Evolutionary conservation across 2,797 vertebrate genomes (phyloP), one percentile per base, ranked within the genome.

Genomic region (Gymnopithys bicolor): DNA sequence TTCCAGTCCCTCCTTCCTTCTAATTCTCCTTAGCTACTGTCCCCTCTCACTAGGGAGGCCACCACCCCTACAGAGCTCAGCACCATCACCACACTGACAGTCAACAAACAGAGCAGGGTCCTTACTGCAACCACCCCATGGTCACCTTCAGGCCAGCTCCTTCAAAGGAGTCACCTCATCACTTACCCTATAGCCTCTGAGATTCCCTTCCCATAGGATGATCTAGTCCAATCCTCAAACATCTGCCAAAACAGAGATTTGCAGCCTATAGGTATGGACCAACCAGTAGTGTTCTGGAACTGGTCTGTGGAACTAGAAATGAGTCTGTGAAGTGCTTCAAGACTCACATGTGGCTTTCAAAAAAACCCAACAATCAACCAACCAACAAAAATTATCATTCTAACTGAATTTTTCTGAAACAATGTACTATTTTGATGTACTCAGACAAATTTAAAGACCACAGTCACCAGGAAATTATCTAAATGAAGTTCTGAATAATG

Each of bases 111-210:
- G 33, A 37, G 25, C 3, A 70, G 41, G 21, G 3, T 82, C 10
- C 55, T 82, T 43, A 15, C 35, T 82, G 32, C 0, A 0, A 69
- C 10, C 37, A 23, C 37, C 64, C 60, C 32, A 30, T 0, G 1
- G 48, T 33, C 45, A 66, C 19, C 39, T 62, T 87, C 45, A 71
- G 52, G 33, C 18, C 64, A 81, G 49, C 39, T 66, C 30, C 58
- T 58, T 74, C 88, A 58, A 43, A 86, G 32, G 41, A 79, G 35
- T 33, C 43, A 71, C n/a, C 28, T 77, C 43, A 25, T 23, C 39
- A 32, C 10, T 3, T 66, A 19, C 58, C 49, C 32, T 30, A 21
- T 1, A 84, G 37, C 9, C 49, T 41, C 62, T 5, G 19, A 77
- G 52, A 49, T 30, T 3, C 27, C 27, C 13, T 19, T 74, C 6